These are phyloP conservation scores for Orthonevra nobilis DNA, from an alignment of 2,888 invertebrate genomes.

Conservation along the genomic window DNA sequence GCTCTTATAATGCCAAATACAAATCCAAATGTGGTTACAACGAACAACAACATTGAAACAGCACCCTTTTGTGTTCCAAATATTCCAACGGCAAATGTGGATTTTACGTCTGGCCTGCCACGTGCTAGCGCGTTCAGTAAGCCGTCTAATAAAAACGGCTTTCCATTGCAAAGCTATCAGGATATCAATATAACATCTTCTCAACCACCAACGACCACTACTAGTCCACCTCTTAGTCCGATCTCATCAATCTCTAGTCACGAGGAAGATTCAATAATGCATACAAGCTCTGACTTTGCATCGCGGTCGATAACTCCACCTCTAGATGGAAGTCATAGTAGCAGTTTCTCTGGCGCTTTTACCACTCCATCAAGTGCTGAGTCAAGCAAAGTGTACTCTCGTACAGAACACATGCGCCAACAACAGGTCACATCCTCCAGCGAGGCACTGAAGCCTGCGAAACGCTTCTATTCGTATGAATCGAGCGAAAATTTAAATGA, in stretches of 20 bases:
- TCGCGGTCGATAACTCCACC: constrained; percentile 82
- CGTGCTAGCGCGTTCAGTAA: constrained; percentile 81
- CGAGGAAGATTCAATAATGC: constrained; percentile 82
- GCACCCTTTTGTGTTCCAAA: constrained; percentile 79
- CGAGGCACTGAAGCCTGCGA: too few species aligned
- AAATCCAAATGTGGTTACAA: constrained; percentile 74
- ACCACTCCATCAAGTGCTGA: constrained; percentile 83
- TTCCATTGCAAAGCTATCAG: constrained; percentile 11
- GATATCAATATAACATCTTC: constrained; percentile 31
- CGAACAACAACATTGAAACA: constrained; percentile 20
- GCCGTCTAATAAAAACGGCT: constrained; percentile 62
- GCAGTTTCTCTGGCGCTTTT: constrained; percentile 77
- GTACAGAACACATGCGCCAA: too few species aligned
- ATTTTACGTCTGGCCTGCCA: constrained; percentile 72
- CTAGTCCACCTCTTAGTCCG: constrained; percentile 87
- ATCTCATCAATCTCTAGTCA: constrained; percentile 86
- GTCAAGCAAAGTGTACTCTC: constrained; percentile 80
- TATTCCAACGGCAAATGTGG: constrained; percentile 55
- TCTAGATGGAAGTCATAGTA: constrained; percentile 77
- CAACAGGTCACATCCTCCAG: too few species aligned
- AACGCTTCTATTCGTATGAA: constrained; percentile 74
- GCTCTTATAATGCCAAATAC: constrained; percentile 84
- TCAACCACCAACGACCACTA: constrained; percentile 71
- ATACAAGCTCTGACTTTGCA: constrained; percentile 79
- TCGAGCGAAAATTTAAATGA: constrained; percentile 75